A percentile compares a stretch with the other conserved stretches of the same genome.
Evolutionary conservation across 1,140 invertebrate species (phyloP).

Genomic region (Diploscapter pachys): DNA sequence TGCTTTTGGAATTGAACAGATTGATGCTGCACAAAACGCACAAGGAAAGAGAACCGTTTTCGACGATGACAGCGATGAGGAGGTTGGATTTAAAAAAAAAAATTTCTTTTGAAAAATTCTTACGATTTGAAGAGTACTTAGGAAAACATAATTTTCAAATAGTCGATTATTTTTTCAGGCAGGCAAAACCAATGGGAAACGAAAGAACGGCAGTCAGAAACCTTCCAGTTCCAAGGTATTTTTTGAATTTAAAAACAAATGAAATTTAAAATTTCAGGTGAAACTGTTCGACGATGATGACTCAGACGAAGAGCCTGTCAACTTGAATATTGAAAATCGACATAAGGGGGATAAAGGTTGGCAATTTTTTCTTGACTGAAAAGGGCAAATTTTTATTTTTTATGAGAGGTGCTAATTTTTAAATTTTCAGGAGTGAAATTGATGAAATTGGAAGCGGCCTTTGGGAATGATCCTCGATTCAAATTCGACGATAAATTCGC

Average conservation of each 20-base stretch:
- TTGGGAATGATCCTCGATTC: conserved; percentile 28
- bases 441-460: conserved; percentile 25
- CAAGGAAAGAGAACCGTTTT: conserved; percentile 16
- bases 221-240: no score
- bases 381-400: no score
- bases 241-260: no score
- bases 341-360: conserved; percentile 10
- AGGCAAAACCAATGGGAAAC: no score
- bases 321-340: conserved; percentile 18
- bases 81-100: conserved; percentile 2
- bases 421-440: conserved; percentile 17
- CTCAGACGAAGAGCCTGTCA: not conserved
- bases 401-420: no score
- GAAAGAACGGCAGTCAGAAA: no score
- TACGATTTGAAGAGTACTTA: no score
- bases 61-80: conserved; percentile 4
- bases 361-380: not conserved
- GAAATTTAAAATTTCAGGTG: no score
- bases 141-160: no score
- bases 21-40: conserved; percentile 5
- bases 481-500: conserved; percentile 30
- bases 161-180: no score
- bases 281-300: conserved; percentile 26
- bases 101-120: no score
- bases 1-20: conserved; percentile 5